Evolutionary conservation across 1,140 invertebrate genomes (phyloP), one percentile per base, ranked within the genome.

Genomic region (Sminthurinus signatus): DNA sequence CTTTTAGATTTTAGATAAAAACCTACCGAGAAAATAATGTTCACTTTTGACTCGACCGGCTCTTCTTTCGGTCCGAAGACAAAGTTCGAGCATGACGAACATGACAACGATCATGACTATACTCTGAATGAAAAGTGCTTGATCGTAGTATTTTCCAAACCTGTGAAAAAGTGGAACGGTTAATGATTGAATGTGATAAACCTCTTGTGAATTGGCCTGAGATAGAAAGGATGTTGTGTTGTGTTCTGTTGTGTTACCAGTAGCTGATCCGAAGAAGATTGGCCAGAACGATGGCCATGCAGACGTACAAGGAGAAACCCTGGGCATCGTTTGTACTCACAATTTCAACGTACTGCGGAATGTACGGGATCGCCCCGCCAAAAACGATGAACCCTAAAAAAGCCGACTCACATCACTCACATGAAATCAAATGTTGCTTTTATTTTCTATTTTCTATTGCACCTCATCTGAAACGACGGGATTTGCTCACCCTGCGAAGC

Each of bases 251-350:
- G 32, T 36, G 32, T 36, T 36, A 51, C 82, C 82, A 84, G 73
- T 84, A 84, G 59, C 80, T 72, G 54, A 84, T 83, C 51, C 82
- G 73, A 15, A 84, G 73, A 54, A 81, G 80, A 67, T 83, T 84
- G 31, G 82, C 81, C 32, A 82, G 73, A 44, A 83, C 74, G 23
- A 84, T 72, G 19, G 78, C 78, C 3, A 84, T 72, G 71, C 83
- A 84, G 17, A 84, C 83, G 67, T 78, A 81, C 12, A 77, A 73
- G 2, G 82, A 84, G 73, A 84, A 84, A 2, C 82, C 82, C 42
- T 79, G 76, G 31, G 79, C 76, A 72, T 81, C 80, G 59, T 75
- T 71, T 4, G 75, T 75, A 32, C 73, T 66, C 66, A 75, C 72
- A 32, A 83, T 83, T 36, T 81, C 75, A 61, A 73, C 57, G 68